Conservation (phyloP, 2,888 invertebrate species). For the Eupithecia dodoneata region DNA sequence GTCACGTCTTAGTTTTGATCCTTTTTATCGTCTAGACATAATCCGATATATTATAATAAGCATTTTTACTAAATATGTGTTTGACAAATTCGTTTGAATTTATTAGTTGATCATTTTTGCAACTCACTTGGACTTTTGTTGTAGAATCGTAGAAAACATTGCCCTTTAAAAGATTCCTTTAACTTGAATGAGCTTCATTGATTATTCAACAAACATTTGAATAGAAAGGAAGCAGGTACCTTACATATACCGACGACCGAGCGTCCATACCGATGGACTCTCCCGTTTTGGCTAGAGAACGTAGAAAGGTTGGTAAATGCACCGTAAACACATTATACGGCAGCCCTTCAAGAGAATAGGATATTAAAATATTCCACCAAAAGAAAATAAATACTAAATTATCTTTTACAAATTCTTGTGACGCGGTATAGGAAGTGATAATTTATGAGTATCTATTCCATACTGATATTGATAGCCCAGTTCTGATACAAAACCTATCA, state of each 20-base stretch:
- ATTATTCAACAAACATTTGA: slow-evolving; percentile 50
- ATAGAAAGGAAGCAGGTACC: slow-evolving; percentile 47
- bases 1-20: too few species aligned
- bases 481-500: slow-evolving; percentile 35
- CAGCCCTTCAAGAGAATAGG: slow-evolving; percentile 52
- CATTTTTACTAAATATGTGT: too few species aligned
- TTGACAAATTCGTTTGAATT: too few species aligned
- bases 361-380: slow-evolving; percentile 11
- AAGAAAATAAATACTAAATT: background rate
- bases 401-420: background rate
- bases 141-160: too few species aligned
- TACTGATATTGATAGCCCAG: slow-evolving; percentile 38
- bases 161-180: too few species aligned
- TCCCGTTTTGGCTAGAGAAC: background rate
- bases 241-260: slow-evolving; percentile 51
- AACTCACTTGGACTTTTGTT: too few species aligned
- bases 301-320: background rate
- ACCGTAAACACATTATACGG: slow-evolving; percentile 46
- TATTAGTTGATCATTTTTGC: too few species aligned
- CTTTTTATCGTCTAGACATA: too few species aligned
- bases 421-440: slow-evolving; percentile 1
- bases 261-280: slow-evolving; percentile 50
- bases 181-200: background rate
- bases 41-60: too few species aligned
- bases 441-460: background rate